Base-by-base conservation (phyloP, 1,140 invertebrate species). In the Anastatus disparis region DNA sequence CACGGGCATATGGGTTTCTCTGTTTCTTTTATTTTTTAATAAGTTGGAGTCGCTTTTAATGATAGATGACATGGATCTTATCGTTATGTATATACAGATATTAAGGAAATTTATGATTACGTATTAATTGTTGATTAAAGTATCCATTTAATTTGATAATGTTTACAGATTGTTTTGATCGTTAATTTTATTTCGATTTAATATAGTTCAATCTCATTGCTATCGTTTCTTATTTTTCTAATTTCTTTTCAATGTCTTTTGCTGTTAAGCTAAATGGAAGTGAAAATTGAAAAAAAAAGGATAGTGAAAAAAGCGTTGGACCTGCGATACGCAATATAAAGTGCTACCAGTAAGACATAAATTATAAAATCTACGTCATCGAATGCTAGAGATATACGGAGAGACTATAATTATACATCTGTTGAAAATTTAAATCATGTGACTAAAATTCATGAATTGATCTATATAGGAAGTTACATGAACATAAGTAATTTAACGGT, bases 371-470 rank as follows among this genome's bases (percentile, higher is more conserved):
- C 31, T 26, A 26, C 38, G 26, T 52, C 63, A 29, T 55, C 50
- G 31, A n/a, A n/a, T n/a, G n/a, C n/a, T n/a, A n/a, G 48, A 64
- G 52, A 27, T 38, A 10, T 15, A 38, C 12, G 35, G n/a, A 46
- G 15, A 40, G 40, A 50, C 20, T 66, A 22, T 66, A 20, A 58
- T 68, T 59, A 68, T 50, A 50, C 7, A n/a, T 12, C 3, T 59
- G 65, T 24, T 68, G 65, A 59, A 58, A 68, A 68, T 68, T 68
- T 58, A 68, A 68, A 58, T 58, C 35, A 68, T 68, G 24, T 17
- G 20, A 15, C 8, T 27, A 31, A 29, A 12, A 0, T 35, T 53
- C 38, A 20, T 27, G 17, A 53, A 66, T 56, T 66, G 38, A 66
- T 66, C 64, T 66, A 56, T 46, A 35, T 44, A 55, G 64, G 53